Evolutionary conservation across 2,888 invertebrate species (phyloP).

Genomic region (Leuctra nigra): DNA sequence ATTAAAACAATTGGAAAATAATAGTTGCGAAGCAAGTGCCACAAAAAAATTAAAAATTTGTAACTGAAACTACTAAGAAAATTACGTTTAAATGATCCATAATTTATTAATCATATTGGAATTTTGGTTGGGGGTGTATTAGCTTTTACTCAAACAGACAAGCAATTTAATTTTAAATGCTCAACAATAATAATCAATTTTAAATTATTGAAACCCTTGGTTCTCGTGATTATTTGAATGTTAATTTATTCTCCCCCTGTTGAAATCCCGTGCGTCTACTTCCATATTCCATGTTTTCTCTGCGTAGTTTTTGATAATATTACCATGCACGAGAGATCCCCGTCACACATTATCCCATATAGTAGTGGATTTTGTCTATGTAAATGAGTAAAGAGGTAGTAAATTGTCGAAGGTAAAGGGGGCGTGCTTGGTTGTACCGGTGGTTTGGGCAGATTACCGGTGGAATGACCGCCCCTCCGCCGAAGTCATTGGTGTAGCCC

Average conservation of each 20-base stretch:
- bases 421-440: slow-evolving; percentile 5
- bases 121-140: no score
- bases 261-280: not conserved
- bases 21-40: no score
- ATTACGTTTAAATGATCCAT: no score
- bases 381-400: slow-evolving; percentile 12
- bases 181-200: no score
- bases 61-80: no score
- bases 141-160: no score
- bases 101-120: no score
- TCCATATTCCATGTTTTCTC: not conserved
- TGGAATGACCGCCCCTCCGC: slow-evolving; percentile 14
- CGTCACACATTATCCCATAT: slow-evolving; percentile 13
- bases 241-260: slow-evolving; percentile 1
- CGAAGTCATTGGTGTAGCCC: not conserved
- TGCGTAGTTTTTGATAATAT: not conserved
- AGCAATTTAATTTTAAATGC: no score
- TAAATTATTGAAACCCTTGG: no score
- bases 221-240: no score
- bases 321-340: slow-evolving; percentile 2
- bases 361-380: slow-evolving; percentile 15
- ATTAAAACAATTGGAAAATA: no score
- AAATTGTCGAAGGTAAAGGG: slow-evolving; percentile 13
- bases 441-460: not conserved
- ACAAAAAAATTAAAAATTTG: no score